Conservation (phyloP, 2,888 invertebrate genomes). For the Tenthredo amoena region DNA sequence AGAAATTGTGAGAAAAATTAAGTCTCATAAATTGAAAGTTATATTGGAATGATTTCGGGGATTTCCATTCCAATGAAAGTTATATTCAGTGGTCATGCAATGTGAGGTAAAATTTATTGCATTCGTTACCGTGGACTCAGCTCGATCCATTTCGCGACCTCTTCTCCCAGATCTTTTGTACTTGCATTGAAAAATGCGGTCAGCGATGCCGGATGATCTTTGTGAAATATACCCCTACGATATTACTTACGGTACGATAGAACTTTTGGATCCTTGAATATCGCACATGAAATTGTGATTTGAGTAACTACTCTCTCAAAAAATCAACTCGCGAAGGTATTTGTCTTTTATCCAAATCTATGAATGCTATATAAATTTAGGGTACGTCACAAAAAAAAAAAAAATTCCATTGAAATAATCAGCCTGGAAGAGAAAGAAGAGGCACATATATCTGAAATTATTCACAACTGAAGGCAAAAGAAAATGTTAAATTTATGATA, state of each 20-base stretch:
- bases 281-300: neutral
- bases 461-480: neutral
- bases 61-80: neutral
- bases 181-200: neutral
- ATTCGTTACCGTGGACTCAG: conserved; percentile 13
- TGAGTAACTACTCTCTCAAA: conserved; percentile 75
- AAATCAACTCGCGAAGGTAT: conserved; percentile 64
- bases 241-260: neutral
- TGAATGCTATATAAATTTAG: neutral
- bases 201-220: conserved; percentile 1
- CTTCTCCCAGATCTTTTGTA: neutral
- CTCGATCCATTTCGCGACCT: neutral
- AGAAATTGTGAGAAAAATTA: neutral
- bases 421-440: neutral
- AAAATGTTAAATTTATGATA: too few species aligned
- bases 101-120: conserved; percentile 5
- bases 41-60: neutral
- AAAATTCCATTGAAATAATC: neutral
- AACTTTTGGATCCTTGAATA: neutral
- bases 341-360: conserved; percentile 66
- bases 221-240: conserved; percentile 8
- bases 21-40: neutral
- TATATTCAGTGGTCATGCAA: neutral
- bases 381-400: neutral
- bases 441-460: neutral